Evolutionary conservation across 2,113 vertebrate species (phyloP).

Genomic region (Zeus faber): DNA sequence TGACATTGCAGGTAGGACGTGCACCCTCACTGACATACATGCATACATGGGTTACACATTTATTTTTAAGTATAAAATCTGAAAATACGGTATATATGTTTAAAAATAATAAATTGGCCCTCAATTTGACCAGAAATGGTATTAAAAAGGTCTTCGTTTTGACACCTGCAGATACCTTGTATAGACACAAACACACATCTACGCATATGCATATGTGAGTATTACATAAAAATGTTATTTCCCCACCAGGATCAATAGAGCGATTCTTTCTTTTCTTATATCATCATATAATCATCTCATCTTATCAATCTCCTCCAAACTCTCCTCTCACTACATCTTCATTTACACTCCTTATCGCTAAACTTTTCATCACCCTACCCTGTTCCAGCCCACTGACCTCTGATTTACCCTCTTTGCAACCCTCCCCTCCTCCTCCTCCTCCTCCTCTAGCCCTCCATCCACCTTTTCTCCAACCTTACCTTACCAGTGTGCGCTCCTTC

Average conservation of each 20-base stretch:
- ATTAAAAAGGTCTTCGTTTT: too few species aligned
- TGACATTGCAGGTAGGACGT: constrained; percentile 89
- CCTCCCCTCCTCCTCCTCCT: constrained; percentile 35
- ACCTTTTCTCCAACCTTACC: constrained; percentile 37
- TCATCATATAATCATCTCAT: neutral
- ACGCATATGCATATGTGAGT: too few species aligned
- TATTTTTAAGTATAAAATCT: neutral
- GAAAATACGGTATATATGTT: too few species aligned
- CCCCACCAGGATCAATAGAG: too few species aligned
- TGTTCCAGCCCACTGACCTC: constrained; percentile 18
- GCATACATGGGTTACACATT: neutral
- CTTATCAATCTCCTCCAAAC: neutral
- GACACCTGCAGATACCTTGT: too few species aligned
- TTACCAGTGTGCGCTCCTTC: too few species aligned
- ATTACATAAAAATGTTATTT: too few species aligned
- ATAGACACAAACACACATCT: too few species aligned
- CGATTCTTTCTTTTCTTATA: neutral
- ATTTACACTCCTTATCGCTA: neutral
- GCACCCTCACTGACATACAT: neutral
- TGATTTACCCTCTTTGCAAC: constrained; percentile 5
- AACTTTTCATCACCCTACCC: neutral
- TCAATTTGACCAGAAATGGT: too few species aligned
- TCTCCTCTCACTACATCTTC: constrained; percentile 11
- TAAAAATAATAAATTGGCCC: too few species aligned
- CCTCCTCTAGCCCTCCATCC: constrained; percentile 37